phyloP scores from a whole-genome alignment of 2,797 vertebrate genomes.

The Xiphorhynchus erythropygius region DNA sequence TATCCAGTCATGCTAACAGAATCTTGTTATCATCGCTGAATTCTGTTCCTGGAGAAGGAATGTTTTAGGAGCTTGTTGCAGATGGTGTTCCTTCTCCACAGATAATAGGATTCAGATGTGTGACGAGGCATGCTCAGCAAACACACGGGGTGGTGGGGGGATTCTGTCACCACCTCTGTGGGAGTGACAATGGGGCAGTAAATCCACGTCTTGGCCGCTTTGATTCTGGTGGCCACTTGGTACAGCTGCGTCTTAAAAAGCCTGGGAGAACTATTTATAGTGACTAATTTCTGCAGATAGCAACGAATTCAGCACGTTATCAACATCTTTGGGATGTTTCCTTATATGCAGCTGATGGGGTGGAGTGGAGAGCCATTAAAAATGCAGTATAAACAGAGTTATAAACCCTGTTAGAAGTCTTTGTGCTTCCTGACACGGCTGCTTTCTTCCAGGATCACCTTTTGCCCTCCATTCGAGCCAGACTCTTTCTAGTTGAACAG shows the following conservation, averaged over 20 bases:
- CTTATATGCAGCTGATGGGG: slow-evolving; percentile 3
- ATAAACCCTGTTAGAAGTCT: neutral
- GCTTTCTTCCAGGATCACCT: neutral
- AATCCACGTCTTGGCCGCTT: slow-evolving; percentile 3
- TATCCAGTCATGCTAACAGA: neutral
- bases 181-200: neutral
- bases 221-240: slow-evolving; percentile 53
- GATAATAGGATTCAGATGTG: neutral
- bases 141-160: neutral
- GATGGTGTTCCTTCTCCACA: slow-evolving; percentile 3
- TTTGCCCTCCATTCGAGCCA: neutral
- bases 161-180: neutral
- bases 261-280: slow-evolving; percentile 60
- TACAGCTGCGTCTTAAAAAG: slow-evolving; percentile 63
- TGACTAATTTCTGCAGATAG: slow-evolving; percentile 25
- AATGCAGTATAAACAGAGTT: neutral
- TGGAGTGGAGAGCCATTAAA: neutral
- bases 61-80: neutral
- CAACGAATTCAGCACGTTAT: slow-evolving; percentile 27
- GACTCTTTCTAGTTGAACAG: neutral
- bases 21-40: neutral
- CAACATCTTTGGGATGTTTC: slow-evolving; percentile 17
- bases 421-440: neutral
- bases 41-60: neutral
- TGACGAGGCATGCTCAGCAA: neutral